These are phyloP conservation scores for Drosophila macrothrix DNA, from an alignment of 2,888 invertebrate species.

Conservation along the genomic window DNA sequence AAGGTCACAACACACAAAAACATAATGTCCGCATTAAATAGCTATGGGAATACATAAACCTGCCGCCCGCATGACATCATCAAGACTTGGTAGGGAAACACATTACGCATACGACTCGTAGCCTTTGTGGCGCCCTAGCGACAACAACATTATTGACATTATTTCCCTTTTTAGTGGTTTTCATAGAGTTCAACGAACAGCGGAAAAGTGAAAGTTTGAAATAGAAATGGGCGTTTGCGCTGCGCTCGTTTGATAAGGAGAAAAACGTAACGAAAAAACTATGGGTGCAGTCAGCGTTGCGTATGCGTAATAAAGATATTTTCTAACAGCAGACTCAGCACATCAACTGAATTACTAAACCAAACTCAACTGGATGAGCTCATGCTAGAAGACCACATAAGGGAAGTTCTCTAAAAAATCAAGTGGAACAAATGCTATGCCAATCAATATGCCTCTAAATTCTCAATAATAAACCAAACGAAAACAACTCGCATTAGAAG, in stretches of 20 bases:
- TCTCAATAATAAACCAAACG: slow-evolving; percentile 29
- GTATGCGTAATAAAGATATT: slow-evolving; percentile 29
- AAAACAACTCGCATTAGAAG: neutral
- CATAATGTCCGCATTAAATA: slow-evolving; percentile 15
- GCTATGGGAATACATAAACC: slow-evolving; percentile 31
- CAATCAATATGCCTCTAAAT: slow-evolving; percentile 19
- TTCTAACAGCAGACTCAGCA: neutral
- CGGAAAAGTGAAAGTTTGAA: slow-evolving; percentile 61
- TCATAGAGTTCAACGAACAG: slow-evolving; percentile 58
- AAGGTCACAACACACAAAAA: slow-evolving; percentile 41
- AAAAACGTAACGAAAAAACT: neutral
- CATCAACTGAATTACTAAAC: slow-evolving; percentile 4
- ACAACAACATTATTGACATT: slow-evolving; percentile 10
- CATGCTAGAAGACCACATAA: slow-evolving; percentile 43
- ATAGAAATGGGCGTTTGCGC: slow-evolving; percentile 15
- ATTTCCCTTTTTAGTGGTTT: slow-evolving; percentile 27
- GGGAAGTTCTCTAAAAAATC: slow-evolving; percentile 15
- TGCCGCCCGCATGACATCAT: slow-evolving; percentile 62
- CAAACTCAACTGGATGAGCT: slow-evolving; percentile 55
- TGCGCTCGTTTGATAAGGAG: slow-evolving; percentile 25
- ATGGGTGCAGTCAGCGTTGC: slow-evolving; percentile 31
- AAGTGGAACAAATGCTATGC: neutral
- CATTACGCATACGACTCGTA: slow-evolving; percentile 55
- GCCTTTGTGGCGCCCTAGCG: slow-evolving; percentile 55
- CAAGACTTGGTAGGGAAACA: slow-evolving; percentile 22